These are phyloP conservation scores for Pocillopora verrucosa DNA, from an alignment of 64 coral and sea anemone species.

Conservation along the genomic window DNA sequence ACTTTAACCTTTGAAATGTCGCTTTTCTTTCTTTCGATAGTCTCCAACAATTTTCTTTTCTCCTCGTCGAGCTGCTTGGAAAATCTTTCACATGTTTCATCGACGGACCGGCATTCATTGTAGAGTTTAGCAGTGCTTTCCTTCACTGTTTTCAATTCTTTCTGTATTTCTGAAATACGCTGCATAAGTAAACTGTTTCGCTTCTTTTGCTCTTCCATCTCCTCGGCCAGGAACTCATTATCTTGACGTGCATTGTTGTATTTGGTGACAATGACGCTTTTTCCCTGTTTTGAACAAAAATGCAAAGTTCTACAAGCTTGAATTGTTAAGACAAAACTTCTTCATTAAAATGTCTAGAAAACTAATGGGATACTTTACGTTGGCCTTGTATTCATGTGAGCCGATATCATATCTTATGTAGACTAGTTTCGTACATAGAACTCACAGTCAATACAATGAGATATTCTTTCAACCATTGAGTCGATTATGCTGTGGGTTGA, in stretches of 20 bases:
- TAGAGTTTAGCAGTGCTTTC: neutral
- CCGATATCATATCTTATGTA: too few species aligned
- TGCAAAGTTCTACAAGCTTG: too few species aligned
- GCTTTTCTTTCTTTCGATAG: neutral
- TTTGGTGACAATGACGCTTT: neutral
- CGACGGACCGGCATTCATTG: neutral
- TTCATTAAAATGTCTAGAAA: too few species aligned
- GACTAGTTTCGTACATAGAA: too few species aligned
- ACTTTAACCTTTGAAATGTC: neutral
- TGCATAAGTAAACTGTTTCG: neutral
- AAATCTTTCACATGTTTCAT: neutral
- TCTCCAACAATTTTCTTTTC: neutral
- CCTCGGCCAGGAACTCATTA: constrained; percentile 4
- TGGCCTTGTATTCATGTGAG: too few species aligned
- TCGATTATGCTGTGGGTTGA: too few species aligned
- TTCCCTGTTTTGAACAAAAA: constrained; percentile 3
- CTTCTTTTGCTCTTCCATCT: constrained; percentile 3
- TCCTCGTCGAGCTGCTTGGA: neutral
- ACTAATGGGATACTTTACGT: too few species aligned
- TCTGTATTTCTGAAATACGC: neutral
- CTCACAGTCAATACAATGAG: too few species aligned
- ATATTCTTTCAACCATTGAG: too few species aligned
- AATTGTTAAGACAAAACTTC: too few species aligned
- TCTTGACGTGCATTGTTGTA: neutral
- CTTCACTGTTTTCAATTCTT: neutral